These are phyloP conservation scores for Patella caerulea DNA, from an alignment of 2,888 invertebrate genomes.

Conservation along the genomic window DNA sequence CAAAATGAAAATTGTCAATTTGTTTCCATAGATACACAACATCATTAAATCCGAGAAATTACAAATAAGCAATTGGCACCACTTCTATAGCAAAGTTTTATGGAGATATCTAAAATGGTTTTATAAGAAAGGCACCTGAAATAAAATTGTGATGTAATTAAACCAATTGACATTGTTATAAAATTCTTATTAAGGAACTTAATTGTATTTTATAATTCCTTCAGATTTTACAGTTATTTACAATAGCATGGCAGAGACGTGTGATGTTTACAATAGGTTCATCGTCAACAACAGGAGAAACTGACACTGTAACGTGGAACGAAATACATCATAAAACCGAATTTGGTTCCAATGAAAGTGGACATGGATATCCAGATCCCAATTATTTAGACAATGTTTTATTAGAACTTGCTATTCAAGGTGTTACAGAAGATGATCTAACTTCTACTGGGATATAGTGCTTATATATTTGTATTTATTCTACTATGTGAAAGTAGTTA, in stretches of 20 bases:
- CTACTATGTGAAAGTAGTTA: too few species aligned
- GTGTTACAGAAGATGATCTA: constrained; percentile 66
- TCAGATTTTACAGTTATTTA: constrained; percentile 81
- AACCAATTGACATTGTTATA: too few species aligned
- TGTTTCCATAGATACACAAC: too few species aligned
- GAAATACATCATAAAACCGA: constrained; percentile 87
- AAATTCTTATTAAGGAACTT: background rate
- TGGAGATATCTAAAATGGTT: too few species aligned
- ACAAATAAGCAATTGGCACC: too few species aligned
- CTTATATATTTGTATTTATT: too few species aligned
- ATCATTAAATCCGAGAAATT: too few species aligned
- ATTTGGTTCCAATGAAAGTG: constrained; percentile 73
- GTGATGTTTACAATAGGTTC: constrained; percentile 88
- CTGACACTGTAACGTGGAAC: constrained; percentile 94
- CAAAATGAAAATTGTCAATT: too few species aligned
- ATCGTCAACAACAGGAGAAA: constrained; percentile 90
- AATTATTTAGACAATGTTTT: constrained; percentile 81
- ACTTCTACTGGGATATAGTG: too few species aligned
- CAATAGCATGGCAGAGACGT: constrained; percentile 87
- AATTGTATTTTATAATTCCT: constrained; percentile 20
- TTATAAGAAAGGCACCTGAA: too few species aligned
- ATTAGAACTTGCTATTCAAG: constrained; percentile 70
- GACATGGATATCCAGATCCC: constrained; percentile 80
- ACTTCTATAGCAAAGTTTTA: too few species aligned
- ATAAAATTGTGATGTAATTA: too few species aligned